These are phyloP conservation scores for Oryzias woworae DNA, from an alignment of 2,113 vertebrate genomes.

Conservation along the genomic window DNA sequence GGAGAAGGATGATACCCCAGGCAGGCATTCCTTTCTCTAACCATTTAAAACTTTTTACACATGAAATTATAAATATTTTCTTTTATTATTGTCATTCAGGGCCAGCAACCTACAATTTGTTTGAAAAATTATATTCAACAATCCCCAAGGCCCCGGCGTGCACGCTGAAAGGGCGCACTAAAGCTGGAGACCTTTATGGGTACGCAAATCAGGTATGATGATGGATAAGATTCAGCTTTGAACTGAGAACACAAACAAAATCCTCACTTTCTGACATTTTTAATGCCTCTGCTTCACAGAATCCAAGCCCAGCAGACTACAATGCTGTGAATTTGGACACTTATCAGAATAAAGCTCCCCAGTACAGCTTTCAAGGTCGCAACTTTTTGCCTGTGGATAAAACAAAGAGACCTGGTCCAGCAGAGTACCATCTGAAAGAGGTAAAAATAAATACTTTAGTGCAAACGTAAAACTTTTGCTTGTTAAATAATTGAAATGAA, in stretches of 20 bases:
- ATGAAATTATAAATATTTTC: too few species aligned
- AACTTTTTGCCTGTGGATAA: constrained; percentile 70
- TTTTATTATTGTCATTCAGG: background rate
- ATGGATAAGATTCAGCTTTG: background rate
- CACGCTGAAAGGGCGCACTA: background rate
- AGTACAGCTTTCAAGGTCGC: constrained; percentile 81
- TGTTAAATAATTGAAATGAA: background rate
- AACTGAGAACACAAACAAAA: background rate
- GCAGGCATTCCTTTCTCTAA: constrained; percentile 54
- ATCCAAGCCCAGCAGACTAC: constrained; percentile 85
- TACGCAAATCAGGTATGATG: background rate
- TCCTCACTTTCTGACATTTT: background rate
- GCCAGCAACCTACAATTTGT: background rate
- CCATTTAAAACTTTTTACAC: too few species aligned
- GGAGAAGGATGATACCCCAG: constrained; percentile 70
- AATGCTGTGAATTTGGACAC: constrained; percentile 71
- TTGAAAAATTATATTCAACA: too few species aligned
- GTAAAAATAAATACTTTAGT: constrained; percentile 44
- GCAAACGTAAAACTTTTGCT: background rate
- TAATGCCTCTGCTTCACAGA: constrained; percentile 63
- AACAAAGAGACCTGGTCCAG: constrained; percentile 82
- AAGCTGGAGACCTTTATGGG: background rate
- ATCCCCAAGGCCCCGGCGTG: too few species aligned
- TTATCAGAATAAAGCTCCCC: constrained; percentile 79
- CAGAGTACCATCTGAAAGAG: constrained; percentile 74